Evolutionary conservation across 2,113 vertebrate genomes (phyloP).

Genomic region (Numida meleagris): DNA sequence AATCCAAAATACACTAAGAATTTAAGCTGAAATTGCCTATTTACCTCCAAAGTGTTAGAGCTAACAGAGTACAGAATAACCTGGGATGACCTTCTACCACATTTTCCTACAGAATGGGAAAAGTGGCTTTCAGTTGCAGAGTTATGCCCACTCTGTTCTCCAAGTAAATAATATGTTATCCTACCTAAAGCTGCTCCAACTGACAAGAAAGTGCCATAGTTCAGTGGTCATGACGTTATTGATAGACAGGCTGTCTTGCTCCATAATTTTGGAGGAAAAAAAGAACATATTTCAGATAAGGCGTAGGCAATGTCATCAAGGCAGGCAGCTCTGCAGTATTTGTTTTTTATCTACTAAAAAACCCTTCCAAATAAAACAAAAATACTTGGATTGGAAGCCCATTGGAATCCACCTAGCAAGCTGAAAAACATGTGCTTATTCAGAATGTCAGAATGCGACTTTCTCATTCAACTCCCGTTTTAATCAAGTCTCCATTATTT

Average conservation of each 20-base stretch:
- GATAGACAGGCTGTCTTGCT: background rate
- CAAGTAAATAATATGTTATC: background rate
- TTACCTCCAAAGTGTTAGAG: background rate
- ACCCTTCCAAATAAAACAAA: background rate
- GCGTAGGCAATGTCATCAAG: background rate
- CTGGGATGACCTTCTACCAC: background rate
- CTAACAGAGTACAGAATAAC: background rate
- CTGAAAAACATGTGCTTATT: background rate
- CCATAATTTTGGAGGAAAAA: background rate
- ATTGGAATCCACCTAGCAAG: background rate
- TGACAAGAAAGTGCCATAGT: background rate
- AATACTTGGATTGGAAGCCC: background rate
- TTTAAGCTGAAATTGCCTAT: background rate
- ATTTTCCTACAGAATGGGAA: background rate
- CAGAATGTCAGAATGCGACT: background rate
- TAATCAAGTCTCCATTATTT: background rate
- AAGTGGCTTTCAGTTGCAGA: background rate
- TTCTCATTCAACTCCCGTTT: background rate
- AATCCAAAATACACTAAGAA: background rate
- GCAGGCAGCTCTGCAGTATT: background rate
- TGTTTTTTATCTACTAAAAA: background rate
- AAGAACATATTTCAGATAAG: background rate
- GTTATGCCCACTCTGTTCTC: background rate
- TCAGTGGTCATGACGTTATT: too few species aligned
- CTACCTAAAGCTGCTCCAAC: background rate